Percentiles rank a stretch among this genome's conserved stretches.
These are phyloP conservation scores for Cheilinus undulatus DNA, from an alignment of 2,113 vertebrate genomes.

Conservation along the genomic window DNA sequence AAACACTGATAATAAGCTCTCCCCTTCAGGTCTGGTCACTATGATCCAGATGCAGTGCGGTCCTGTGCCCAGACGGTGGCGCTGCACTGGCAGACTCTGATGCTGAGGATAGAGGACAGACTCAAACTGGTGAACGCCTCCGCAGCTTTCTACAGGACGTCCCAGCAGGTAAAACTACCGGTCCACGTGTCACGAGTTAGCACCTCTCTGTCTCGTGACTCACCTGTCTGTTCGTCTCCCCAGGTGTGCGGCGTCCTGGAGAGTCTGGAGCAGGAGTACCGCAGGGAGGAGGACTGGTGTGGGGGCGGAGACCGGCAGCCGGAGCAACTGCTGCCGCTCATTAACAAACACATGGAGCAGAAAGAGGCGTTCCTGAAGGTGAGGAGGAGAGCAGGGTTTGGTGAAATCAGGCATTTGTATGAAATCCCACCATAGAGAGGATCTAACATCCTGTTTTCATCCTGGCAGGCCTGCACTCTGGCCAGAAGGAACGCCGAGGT, in stretches of 20 bases:
- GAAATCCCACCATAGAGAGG: too few species aligned
- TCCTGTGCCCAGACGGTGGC: constrained; percentile 97
- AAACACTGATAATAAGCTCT: not conserved
- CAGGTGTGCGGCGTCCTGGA: constrained; percentile 98
- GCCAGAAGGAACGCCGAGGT: constrained; percentile 95
- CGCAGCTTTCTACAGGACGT: constrained; percentile 98
- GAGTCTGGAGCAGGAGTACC: constrained; percentile 97
- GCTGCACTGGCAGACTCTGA: constrained; percentile 97
- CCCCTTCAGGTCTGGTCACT: constrained; percentile 89
- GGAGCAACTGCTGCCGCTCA: constrained; percentile 92
- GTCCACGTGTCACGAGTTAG: not conserved
- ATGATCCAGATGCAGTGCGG: constrained; percentile 93
- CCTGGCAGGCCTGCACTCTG: constrained; percentile 92
- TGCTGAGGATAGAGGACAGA: constrained; percentile 98
- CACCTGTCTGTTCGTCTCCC: not conserved
- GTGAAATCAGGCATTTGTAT: too few species aligned
- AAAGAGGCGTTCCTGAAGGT: constrained; percentile 96
- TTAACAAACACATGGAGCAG: constrained; percentile 98
- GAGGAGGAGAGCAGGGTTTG: too few species aligned
- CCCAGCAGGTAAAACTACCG: constrained; percentile 89
- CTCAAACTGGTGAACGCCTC: constrained; percentile 98
- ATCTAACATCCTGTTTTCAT: constrained; percentile 14
- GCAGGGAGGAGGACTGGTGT: constrained; percentile 98
- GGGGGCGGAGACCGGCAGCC: constrained; percentile 94
- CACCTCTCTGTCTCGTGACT: not conserved